phyloP scores from a whole-genome alignment of 1,140 invertebrate species.

The Conus betulinus region DNA sequence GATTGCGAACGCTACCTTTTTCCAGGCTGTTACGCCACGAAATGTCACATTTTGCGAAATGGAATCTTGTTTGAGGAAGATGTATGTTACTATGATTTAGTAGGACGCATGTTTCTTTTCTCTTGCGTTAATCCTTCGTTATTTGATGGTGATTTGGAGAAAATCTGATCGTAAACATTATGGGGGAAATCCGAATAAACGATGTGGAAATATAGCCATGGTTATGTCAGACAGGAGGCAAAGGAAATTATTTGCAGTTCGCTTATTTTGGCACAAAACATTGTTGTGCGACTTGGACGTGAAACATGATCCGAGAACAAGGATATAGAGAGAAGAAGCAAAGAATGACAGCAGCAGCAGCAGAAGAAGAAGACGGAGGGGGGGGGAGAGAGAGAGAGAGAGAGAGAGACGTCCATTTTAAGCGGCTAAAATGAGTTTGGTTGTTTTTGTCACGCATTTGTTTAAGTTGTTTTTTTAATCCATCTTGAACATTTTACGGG shows the following conservation, averaged over 20 bases:
- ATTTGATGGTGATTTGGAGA: too few relatives aligned
- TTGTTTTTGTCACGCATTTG: background rate
- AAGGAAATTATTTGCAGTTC: background rate
- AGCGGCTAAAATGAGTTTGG: background rate
- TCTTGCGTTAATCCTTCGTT: too few relatives aligned
- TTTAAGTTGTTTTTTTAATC: background rate
- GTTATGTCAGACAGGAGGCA: background rate
- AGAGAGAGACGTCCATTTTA: background rate
- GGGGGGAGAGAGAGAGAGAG: conserved; percentile 23
- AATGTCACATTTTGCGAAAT: too few relatives aligned
- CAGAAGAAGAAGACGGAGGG: background rate
- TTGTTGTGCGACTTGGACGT: background rate
- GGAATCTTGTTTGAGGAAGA: too few relatives aligned
- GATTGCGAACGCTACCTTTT: too few relatives aligned
- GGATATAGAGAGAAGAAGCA: background rate
- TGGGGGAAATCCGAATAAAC: too few relatives aligned
- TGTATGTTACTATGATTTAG: too few relatives aligned
- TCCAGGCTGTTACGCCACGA: too few relatives aligned
- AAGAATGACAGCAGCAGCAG: background rate
- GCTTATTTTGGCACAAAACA: background rate
- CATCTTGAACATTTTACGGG: background rate
- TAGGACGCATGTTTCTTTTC: too few relatives aligned
- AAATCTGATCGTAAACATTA: too few relatives aligned
- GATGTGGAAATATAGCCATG: background rate
- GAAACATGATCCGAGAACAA: background rate